These are phyloP conservation scores for Phylloscopus trochiloides DNA, from an alignment of 2,113 vertebrate genomes.

Conservation along the genomic window DNA sequence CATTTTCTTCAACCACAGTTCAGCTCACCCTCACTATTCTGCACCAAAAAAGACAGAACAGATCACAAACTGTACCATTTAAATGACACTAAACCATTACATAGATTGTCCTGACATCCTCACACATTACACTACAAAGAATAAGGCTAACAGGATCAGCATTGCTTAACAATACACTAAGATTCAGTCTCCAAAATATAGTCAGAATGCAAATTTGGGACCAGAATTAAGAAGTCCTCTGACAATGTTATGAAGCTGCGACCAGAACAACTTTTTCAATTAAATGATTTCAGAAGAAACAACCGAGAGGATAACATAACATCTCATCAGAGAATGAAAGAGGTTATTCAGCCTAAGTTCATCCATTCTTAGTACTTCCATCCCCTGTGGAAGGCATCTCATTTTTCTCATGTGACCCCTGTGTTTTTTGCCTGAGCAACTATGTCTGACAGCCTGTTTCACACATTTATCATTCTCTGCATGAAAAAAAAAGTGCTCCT, in stretches of 20 bases:
- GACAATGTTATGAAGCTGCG: neutral
- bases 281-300: neutral
- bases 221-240: neutral
- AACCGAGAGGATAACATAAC: constrained; percentile 4
- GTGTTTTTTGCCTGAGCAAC: constrained; percentile 36
- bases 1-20: neutral
- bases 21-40: neutral
- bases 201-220: neutral
- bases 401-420: constrained; percentile 32
- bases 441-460: constrained; percentile 20
- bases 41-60: neutral
- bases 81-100: neutral
- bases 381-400: neutral
- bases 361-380: constrained; percentile 14
- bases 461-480: constrained; percentile 45
- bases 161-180: neutral
- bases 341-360: neutral
- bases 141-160: neutral
- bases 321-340: neutral
- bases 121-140: neutral
- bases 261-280: constrained; percentile 32
- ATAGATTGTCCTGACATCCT: neutral
- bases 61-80: neutral
- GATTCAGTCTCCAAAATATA: neutral
- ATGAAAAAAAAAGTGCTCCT: neutral